Conservation (phyloP, 2,888 invertebrate genomes). For the Dryomyza anilis region DNA sequence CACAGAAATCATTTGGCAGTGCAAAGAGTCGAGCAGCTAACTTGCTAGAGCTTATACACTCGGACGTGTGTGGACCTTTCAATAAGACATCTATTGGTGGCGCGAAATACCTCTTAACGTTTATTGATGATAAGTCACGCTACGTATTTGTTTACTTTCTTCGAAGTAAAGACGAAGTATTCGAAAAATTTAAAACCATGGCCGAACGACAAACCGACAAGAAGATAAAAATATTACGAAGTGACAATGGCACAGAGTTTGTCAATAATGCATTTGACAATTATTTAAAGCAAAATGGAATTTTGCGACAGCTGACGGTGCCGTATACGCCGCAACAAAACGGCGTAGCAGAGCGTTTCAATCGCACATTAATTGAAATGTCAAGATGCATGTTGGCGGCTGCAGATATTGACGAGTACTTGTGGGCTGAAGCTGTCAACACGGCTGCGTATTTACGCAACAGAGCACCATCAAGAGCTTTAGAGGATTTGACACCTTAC, state of each 20-base stretch:
- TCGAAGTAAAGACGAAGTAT: constrained; percentile 5
- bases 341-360: constrained; percentile 20
- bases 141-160: constrained; percentile 1
- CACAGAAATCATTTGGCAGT: constrained; percentile 5
- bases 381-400: constrained; percentile 18
- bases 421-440: constrained; percentile 28
- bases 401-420: constrained; percentile 6
- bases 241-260: constrained; percentile 25
- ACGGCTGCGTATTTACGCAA: constrained; percentile 29
- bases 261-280: constrained; percentile 12
- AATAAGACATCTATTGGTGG: constrained; percentile 8
- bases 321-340: constrained; percentile 24
- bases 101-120: background rate
- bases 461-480: constrained; percentile 29
- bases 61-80: constrained; percentile 30
- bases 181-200: constrained; percentile 18
- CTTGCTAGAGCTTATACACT: constrained; percentile 6
- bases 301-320: constrained; percentile 23
- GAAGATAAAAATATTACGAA: constrained; percentile 14
- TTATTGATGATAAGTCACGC: constrained; percentile 1
- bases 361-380: constrained; percentile 20
- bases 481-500: constrained; percentile 24
- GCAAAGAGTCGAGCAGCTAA: constrained; percentile 10
- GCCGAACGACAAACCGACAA: constrained; percentile 22
- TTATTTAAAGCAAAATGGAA: constrained; percentile 19